These are phyloP conservation scores for Polyommatus iphigenia DNA, from an alignment of 2,888 invertebrate species.

Conservation along the genomic window DNA sequence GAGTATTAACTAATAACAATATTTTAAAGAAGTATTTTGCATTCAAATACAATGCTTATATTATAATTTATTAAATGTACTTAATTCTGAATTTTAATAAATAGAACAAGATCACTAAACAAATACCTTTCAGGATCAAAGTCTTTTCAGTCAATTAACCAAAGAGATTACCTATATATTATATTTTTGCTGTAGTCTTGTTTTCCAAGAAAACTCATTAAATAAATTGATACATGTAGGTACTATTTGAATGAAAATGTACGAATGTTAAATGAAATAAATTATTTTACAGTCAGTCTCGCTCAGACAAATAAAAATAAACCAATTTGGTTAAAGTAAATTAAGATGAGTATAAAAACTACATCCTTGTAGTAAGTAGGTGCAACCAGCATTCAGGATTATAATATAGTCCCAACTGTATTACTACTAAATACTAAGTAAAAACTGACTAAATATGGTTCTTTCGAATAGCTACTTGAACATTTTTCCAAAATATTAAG, in stretches of 20 bases:
- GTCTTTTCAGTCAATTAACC: too few relatives aligned
- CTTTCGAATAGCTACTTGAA: not conserved
- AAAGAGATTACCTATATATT: too few relatives aligned
- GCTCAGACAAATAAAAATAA: slow-evolving; percentile 10
- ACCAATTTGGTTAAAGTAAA: slow-evolving; percentile 15
- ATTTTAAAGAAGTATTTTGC: too few relatives aligned
- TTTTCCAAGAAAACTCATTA: not conserved
- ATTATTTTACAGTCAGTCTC: not conserved
- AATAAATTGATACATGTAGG: too few relatives aligned
- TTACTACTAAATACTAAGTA: not conserved
- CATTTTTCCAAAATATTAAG: not conserved
- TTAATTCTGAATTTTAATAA: too few relatives aligned
- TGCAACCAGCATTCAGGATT: not conserved
- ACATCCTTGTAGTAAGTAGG: not conserved
- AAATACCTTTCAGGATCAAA: too few relatives aligned
- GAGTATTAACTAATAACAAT: too few relatives aligned
- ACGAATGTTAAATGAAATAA: not conserved
- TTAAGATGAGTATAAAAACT: not conserved
- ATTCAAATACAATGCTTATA: too few relatives aligned
- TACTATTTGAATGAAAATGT: too few relatives aligned
- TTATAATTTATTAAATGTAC: too few relatives aligned
- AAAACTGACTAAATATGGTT: not conserved
- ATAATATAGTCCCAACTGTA: not conserved
- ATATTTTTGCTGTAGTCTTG: too few relatives aligned
- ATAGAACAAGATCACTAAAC: too few relatives aligned